Evolutionary conservation across 1,140 invertebrate species (phyloP).

Genomic region (Hylaeus volcanicus): DNA sequence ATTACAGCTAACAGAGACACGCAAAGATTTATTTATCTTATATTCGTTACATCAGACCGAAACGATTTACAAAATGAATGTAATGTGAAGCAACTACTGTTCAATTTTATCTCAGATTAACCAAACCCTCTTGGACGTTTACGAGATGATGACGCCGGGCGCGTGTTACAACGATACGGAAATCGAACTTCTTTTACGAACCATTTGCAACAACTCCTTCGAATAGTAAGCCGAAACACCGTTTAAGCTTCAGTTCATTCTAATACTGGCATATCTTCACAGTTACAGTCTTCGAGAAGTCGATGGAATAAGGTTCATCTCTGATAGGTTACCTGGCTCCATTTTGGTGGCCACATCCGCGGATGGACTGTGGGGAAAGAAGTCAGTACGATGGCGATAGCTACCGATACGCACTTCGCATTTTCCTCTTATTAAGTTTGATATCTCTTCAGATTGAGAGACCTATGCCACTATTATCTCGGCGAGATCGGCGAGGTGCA

Average conservation of each 20-base stretch:
- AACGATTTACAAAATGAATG: no score
- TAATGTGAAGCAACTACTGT: neutral
- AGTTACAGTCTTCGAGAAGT: constrained; percentile 71
- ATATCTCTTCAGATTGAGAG: constrained; percentile 57
- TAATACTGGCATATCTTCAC: neutral
- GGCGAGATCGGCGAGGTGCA: constrained; percentile 59
- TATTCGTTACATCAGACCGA: no score
- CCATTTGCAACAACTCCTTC: constrained; percentile 70
- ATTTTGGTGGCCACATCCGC: constrained; percentile 62
- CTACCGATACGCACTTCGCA: neutral
- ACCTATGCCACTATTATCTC: constrained; percentile 69
- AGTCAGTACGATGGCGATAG: constrained; percentile 48
- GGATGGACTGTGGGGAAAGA: constrained; percentile 68
- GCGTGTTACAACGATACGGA: constrained; percentile 62
- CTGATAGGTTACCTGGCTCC: constrained; percentile 63
- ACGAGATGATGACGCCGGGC: constrained; percentile 57
- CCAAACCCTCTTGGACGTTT: constrained; percentile 63
- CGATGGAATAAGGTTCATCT: constrained; percentile 65
- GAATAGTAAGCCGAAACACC: constrained; percentile 60
- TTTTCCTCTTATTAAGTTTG: neutral
- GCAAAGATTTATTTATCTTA: no score
- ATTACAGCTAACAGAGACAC: no score
- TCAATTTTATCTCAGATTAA: constrained; percentile 65
- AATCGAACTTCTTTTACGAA: constrained; percentile 51
- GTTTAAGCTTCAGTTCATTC: neutral